These are phyloP conservation scores for Hydropsyche tenuis DNA, from an alignment of 1,140 invertebrate species.

Conservation along the genomic window DNA sequence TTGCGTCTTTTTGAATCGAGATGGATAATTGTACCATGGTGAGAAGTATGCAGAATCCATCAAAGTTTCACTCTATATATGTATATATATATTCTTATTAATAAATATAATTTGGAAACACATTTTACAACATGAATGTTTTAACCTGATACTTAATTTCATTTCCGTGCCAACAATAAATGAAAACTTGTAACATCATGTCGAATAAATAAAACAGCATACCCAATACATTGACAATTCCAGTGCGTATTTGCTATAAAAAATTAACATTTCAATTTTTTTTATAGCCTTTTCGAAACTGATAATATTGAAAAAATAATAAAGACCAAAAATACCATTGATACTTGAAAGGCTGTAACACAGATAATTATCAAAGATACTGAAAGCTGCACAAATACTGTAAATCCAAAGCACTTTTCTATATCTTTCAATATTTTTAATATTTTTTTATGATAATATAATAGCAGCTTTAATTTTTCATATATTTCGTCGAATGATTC, in stretches of 20 bases:
- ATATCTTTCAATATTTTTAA: slow-evolving; percentile 54
- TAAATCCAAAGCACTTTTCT: slow-evolving; percentile 58
- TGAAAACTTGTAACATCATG: slow-evolving; percentile 64
- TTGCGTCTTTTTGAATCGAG: slow-evolving; percentile 55
- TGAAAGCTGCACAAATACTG: slow-evolving; percentile 60
- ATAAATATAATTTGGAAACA: neutral
- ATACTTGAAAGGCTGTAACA: slow-evolving; percentile 62
- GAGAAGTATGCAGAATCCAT: slow-evolving; percentile 56
- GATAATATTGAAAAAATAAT: slow-evolving; percentile 48
- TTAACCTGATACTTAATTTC: slow-evolving; percentile 60
- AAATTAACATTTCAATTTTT: too few relatives aligned
- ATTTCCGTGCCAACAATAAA: slow-evolving; percentile 65
- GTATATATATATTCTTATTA: neutral
- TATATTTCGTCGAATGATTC: neutral
- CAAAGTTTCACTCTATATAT: slow-evolving; percentile 55
- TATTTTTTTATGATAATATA: slow-evolving; percentile 54
- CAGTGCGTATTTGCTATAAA: slow-evolving; percentile 54
- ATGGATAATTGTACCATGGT: slow-evolving; percentile 58
- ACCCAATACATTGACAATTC: slow-evolving; percentile 55
- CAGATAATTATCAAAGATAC: slow-evolving; percentile 64
- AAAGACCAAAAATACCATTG: neutral
- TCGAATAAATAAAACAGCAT: slow-evolving; percentile 59
- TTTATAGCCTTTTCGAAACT: too few relatives aligned
- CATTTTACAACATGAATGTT: too few relatives aligned
- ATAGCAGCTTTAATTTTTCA: slow-evolving; percentile 46